Conservation (phyloP, 2,888 invertebrate genomes). For the Seira musarum region DNA sequence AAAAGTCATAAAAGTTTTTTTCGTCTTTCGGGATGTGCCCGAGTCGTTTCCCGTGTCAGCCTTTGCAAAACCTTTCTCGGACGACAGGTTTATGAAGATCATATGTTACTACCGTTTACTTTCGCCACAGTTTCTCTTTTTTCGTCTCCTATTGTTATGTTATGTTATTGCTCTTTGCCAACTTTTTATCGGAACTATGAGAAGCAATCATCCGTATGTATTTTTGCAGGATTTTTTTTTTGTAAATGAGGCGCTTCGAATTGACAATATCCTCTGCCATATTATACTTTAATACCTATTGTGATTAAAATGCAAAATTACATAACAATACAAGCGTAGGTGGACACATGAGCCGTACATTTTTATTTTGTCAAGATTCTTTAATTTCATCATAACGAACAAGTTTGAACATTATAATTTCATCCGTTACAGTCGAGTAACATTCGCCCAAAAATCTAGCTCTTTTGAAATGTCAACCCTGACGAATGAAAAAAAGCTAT, state of each 20-base stretch:
- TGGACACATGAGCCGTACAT: too few relatives aligned
- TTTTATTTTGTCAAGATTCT: too few relatives aligned
- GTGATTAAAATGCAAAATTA: not conserved
- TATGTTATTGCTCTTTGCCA: constrained; percentile 52
- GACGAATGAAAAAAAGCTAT: too few relatives aligned
- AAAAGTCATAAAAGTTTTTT: constrained; percentile 69
- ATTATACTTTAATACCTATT: not conserved
- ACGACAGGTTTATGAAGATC: constrained; percentile 70
- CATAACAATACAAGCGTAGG: too few relatives aligned
- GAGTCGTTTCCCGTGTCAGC: constrained; percentile 68
- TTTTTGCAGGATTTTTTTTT: constrained; percentile 37
- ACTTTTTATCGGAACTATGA: constrained; percentile 61
- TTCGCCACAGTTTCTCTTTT: constrained; percentile 60
- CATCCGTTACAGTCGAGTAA: too few relatives aligned
- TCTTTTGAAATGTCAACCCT: too few relatives aligned
- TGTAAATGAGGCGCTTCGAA: constrained; percentile 18
- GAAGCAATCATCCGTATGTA: constrained; percentile 64
- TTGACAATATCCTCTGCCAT: too few relatives aligned
- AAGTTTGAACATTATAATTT: too few relatives aligned
- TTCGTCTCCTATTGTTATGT: constrained; percentile 33
- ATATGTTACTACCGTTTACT: constrained; percentile 69
- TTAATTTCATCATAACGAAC: too few relatives aligned
- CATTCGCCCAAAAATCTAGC: too few relatives aligned
- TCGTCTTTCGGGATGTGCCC: constrained; percentile 64
- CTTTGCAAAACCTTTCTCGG: constrained; percentile 67